Evolutionary conservation across 2,113 vertebrate genomes (phyloP).

Genomic region (Lepus americanus): DNA sequence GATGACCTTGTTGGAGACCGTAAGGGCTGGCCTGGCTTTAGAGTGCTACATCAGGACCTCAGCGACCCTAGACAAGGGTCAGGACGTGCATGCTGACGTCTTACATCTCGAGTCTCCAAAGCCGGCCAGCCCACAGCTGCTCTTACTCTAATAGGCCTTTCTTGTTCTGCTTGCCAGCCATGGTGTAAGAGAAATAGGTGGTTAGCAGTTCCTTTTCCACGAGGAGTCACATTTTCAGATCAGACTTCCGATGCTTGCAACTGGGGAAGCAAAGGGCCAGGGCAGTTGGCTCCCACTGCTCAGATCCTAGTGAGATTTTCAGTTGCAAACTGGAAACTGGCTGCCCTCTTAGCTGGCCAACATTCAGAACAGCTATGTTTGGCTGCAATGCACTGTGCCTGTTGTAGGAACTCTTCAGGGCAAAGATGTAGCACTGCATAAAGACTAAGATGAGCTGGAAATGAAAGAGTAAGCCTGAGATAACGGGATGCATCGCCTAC

Average conservation of each 20-base stretch:
- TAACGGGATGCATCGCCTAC: background rate
- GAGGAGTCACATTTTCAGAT: slow-evolving; percentile 3
- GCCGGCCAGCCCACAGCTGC: rapidly evolving
- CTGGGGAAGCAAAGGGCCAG: background rate
- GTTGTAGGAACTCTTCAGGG: background rate
- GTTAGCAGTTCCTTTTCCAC: background rate
- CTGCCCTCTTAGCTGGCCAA: background rate
- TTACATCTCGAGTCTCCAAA: rapidly evolving
- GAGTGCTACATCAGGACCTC: rapidly evolving
- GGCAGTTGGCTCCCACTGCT: background rate
- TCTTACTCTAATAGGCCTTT: rapidly evolving
- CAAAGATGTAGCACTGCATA: background rate
- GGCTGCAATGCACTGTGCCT: background rate
- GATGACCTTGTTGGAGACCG: background rate
- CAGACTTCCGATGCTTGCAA: background rate
- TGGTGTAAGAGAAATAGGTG: background rate
- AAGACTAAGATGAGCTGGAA: background rate
- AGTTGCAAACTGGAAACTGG: slow-evolving; percentile 29
- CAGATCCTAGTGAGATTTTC: background rate
- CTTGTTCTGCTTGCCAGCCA: background rate
- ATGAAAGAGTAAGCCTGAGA: background rate
- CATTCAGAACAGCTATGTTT: background rate
- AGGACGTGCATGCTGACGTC: background rate
- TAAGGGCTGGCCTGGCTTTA: background rate
- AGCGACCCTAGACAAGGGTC: background rate